These are phyloP conservation scores for Drosophila infuscata DNA, from an alignment of 2,888 invertebrate species.

Conservation along the genomic window DNA sequence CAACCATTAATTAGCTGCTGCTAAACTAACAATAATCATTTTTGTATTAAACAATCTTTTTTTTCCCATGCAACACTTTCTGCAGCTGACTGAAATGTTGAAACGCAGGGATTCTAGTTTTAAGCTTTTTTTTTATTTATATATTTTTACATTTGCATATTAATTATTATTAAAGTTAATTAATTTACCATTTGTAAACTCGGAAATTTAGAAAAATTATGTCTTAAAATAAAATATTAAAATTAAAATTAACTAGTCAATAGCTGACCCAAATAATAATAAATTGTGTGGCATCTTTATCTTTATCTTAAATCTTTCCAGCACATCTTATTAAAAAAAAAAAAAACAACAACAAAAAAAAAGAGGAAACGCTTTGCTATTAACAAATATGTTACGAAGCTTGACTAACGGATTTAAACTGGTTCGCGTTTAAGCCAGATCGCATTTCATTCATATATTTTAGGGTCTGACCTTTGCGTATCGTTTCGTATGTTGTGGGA, in stretches of 20 bases:
- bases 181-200: neutral
- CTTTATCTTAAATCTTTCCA: neutral
- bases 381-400: neutral
- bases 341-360: neutral
- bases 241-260: neutral
- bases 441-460: slow-evolving; percentile 31
- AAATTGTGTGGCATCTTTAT: neutral
- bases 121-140: neutral
- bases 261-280: neutral
- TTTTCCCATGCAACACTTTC: slow-evolving; percentile 27
- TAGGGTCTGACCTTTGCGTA: slow-evolving; percentile 13
- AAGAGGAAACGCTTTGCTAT: neutral
- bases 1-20: slow-evolving; percentile 2
- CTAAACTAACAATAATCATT: slow-evolving; percentile 2
- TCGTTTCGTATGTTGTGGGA: slow-evolving; percentile 40
- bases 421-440: slow-evolving; percentile 26
- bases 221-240: no score
- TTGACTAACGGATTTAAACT: slow-evolving; percentile 16
- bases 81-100: neutral
- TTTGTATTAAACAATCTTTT: neutral
- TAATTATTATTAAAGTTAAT: neutral
- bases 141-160: neutral
- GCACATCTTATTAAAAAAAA: neutral
- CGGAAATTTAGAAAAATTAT: no score
- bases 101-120: neutral